Evolutionary conservation across 2,113 vertebrate genomes (phyloP), one percentile per base, ranked within the genome.

Genomic region (Panthera uncia): DNA sequence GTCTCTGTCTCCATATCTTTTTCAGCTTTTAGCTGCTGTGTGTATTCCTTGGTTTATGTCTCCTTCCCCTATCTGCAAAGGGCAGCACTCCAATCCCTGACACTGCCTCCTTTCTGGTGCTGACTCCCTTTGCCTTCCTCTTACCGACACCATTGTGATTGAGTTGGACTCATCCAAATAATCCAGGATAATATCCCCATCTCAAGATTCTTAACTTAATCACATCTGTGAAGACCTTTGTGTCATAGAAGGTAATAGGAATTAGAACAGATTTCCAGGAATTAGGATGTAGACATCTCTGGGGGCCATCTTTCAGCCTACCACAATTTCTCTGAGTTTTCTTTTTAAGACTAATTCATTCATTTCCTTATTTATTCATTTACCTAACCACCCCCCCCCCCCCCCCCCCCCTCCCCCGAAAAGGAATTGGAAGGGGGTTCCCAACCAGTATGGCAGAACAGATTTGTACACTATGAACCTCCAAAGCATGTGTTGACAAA

Each of bases 401-500:
- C 7, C 15, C 8, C 14, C 27, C 41, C 7, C 19, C 50, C 3
- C n/a, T 69, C n/a, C n/a, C n/a, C n/a, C n/a, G n/a, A n/a, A n/a
- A n/a, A 80, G 27, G 33, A 55, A 1, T 71, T 80, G 38, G 6
- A 25, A 10, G 3, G 8, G 11, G 38, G 19, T n/a, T 73, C 38
- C 79, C 25, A 66, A 25, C 21, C 8, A 69, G 36, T 8, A 80
- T 10, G 29, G 33, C 23, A 29, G 16, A 86, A 63, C 31, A 69
- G 71, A 74, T 31, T 10, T 29, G 14, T 8, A 16, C 12, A 19
- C 4, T 50, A 14, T 29, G 63, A 86, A 89, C 36, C 80, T 41
- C 89, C 76, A 57, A 81, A 96, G 50, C 21, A 41, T n/a, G 5
- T 45, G 84, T 80, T 80, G 38, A 87, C 52, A 81, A 92, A 36